These are phyloP conservation scores for Stercorarius parasiticus DNA, from an alignment of 2,113 vertebrate genomes.

Conservation along the genomic window DNA sequence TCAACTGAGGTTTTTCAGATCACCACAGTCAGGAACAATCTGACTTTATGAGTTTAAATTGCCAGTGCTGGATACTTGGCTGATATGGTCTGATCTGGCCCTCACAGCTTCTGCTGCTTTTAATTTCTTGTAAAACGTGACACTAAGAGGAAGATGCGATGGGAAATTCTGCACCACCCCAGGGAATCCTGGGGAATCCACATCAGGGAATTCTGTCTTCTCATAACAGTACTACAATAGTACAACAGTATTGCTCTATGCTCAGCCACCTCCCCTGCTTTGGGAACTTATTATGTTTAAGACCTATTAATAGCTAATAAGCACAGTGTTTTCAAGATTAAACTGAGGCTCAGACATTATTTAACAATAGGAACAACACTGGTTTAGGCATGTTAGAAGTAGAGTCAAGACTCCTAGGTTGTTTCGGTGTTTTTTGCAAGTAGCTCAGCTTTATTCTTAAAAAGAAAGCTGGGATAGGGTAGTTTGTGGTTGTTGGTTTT, in stretches of 20 bases:
- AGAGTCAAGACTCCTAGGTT: neutral
- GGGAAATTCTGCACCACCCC: neutral
- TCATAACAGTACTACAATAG: accelerated
- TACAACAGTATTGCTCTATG: neutral
- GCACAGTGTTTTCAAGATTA: neutral
- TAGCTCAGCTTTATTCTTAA: neutral
- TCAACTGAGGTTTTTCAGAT: neutral
- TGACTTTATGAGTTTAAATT: neutral
- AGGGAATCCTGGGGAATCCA: no score
- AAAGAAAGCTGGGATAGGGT: neutral
- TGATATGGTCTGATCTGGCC: neutral
- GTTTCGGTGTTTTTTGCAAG: neutral
- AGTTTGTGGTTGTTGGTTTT: neutral
- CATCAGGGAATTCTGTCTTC: neutral
- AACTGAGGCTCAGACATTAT: neutral
- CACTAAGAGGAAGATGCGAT: neutral
- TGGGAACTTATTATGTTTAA: neutral
- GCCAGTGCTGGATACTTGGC: neutral
- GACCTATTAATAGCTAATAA: neutral
- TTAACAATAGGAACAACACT: neutral
- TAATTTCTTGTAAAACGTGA: neutral
- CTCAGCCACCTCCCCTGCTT: neutral
- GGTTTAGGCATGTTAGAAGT: neutral
- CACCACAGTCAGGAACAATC: neutral
- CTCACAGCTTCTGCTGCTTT: neutral